Percentiles rank a stretch among this genome's conserved stretches.
Evolutionary conservation across 2,113 vertebrate genomes (phyloP).

Genomic region (Martes martes): DNA sequence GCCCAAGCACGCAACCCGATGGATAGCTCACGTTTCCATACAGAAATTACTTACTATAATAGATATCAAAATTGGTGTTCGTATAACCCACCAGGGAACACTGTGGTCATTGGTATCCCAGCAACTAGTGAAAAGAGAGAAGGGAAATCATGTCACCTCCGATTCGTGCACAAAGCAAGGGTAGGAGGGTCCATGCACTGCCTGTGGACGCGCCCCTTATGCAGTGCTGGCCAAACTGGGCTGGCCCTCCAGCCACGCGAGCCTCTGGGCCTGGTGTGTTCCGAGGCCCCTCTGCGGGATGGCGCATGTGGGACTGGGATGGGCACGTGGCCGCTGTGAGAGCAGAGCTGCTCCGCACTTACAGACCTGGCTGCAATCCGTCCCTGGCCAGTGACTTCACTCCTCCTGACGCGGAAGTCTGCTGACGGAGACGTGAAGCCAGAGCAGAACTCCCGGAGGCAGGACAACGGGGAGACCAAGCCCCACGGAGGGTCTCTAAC

Average conservation of each 20-base stretch:
- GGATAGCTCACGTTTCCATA: slow-evolving; percentile 24
- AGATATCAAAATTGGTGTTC: slow-evolving; percentile 85
- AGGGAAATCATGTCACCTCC: slow-evolving; percentile 7
- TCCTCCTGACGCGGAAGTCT: not conserved
- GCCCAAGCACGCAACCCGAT: not conserved
- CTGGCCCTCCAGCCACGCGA: rapidly evolving
- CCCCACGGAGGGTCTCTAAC: too few relatives aligned
- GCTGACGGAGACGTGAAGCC: not conserved
- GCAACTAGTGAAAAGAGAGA: slow-evolving; percentile 77
- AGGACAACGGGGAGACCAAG: not conserved
- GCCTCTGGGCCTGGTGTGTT: not conserved
- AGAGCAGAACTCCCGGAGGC: rapidly evolving
- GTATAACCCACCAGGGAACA: slow-evolving; percentile 87
- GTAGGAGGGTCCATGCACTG: not conserved
- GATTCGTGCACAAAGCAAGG: not conserved
- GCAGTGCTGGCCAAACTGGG: rapidly evolving
- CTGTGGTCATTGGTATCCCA: slow-evolving; percentile 87
- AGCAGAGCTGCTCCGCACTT: not conserved
- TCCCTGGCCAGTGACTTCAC: not conserved
- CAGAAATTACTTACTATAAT: slow-evolving; percentile 85
- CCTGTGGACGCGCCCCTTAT: not conserved
- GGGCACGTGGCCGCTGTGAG: not conserved
- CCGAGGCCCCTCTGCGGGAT: not conserved
- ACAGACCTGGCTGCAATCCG: rapidly evolving
- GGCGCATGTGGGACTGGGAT: rapidly evolving